Evolutionary conservation across 2,888 invertebrate species (phyloP).

Genomic region (Eupithecia centaureata): DNA sequence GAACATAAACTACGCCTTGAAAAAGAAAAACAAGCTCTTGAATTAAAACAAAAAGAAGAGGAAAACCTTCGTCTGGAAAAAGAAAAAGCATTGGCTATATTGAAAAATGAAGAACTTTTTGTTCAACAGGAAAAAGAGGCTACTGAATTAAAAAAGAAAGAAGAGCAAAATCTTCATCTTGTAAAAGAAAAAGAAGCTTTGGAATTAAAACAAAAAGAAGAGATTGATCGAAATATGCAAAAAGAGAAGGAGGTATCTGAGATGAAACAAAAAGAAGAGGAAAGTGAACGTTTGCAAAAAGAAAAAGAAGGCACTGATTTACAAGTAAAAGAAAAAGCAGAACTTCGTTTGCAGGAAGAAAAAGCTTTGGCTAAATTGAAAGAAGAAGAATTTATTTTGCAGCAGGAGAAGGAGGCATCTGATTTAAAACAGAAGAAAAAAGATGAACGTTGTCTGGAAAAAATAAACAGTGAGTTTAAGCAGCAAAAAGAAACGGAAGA

Average conservation of each 20-base stretch:
- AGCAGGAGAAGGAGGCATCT: conserved; percentile 21
- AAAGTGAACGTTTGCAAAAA: conserved; percentile 14
- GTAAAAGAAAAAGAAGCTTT: conserved; percentile 28
- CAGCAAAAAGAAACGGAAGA: conserved; percentile 16
- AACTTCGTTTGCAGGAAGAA: conserved; percentile 26
- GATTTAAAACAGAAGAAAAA: conserved; percentile 25
- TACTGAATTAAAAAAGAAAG: conserved; percentile 14
- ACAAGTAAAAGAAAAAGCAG: conserved; percentile 20
- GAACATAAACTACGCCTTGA: not conserved
- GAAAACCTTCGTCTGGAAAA: conserved; percentile 2
- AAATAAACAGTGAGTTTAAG: conserved; percentile 20
- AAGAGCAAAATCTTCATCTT: conserved; percentile 17
- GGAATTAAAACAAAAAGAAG: conserved; percentile 1
- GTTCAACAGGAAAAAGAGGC: not conserved
- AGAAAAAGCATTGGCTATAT: conserved; percentile 12
- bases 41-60: not conserved
- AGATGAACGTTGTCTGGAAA: conserved; percentile 16
- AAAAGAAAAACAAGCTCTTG: conserved; percentile 2
- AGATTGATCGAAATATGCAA: not conserved
- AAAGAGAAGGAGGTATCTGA: not conserved
- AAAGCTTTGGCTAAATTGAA: conserved; percentile 19
- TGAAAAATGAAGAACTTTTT: conserved; percentile 19
- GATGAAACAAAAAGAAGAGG: not conserved
- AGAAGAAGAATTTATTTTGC: conserved; percentile 13
- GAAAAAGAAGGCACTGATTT: conserved; percentile 17